Evolutionary conservation across 2,113 vertebrate species (phyloP).

Genomic region (Brachionichthys hirsutus): DNA sequence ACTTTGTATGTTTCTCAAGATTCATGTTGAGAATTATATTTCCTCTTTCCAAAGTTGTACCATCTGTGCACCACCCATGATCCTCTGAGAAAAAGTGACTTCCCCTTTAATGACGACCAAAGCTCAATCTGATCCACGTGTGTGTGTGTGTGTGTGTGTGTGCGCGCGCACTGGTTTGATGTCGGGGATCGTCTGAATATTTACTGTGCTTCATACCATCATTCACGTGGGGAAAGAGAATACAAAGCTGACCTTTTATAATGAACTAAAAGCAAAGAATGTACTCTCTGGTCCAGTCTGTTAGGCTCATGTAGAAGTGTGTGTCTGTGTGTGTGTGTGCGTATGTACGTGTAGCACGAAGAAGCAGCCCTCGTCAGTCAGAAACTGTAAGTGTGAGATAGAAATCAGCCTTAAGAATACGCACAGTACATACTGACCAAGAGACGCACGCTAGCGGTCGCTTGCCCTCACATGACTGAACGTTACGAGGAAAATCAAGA

Average conservation of each 20-base stretch:
- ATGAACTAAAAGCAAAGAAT: slow-evolving; percentile 59
- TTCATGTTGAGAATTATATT: not conserved
- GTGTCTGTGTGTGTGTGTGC: slow-evolving; percentile 21
- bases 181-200: slow-evolving; percentile 20
- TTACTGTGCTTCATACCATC: slow-evolving; percentile 34
- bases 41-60: slow-evolving; percentile 12
- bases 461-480: slow-evolving; percentile 56
- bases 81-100: slow-evolving; percentile 28
- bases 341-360: slow-evolving; percentile 54
- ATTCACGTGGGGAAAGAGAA: slow-evolving; percentile 28
- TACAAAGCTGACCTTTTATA: slow-evolving; percentile 20
- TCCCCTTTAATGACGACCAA: slow-evolving; percentile 65
- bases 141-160: too few species aligned
- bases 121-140: slow-evolving; percentile 51
- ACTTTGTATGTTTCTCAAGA: slow-evolving; percentile 16
- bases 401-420: slow-evolving; percentile 76
- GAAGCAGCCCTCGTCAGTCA: slow-evolving; percentile 59
- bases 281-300: slow-evolving; percentile 57
- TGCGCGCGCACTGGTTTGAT: slow-evolving; percentile 4
- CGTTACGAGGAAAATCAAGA: slow-evolving; percentile 44
- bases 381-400: slow-evolving; percentile 70
- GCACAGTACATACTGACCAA: slow-evolving; percentile 60
- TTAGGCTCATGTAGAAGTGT: slow-evolving; percentile 44
- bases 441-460: slow-evolving; percentile 59
- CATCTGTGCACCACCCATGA: slow-evolving; percentile 6